These are phyloP conservation scores for Pandemis corylana DNA, from an alignment of 2,888 invertebrate species.

Conservation along the genomic window DNA sequence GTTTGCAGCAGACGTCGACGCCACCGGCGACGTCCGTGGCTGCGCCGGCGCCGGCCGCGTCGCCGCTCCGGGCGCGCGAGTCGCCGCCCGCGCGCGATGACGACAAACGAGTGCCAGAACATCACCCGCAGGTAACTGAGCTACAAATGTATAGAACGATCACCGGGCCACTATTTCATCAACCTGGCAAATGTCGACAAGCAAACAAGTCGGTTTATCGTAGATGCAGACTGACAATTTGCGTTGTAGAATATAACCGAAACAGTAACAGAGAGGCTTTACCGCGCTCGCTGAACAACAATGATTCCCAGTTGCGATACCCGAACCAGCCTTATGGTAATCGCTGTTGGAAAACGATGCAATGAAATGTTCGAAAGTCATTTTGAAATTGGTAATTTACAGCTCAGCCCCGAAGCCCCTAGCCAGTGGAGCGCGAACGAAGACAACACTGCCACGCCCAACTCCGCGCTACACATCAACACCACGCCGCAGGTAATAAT, in stretches of 20 bases:
- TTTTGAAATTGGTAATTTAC: slow-evolving; percentile 37
- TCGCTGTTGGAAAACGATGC: too few species aligned
- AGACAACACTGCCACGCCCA: slow-evolving; percentile 66
- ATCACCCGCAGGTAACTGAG: slow-evolving; percentile 59
- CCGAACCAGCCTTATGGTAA: too few species aligned
- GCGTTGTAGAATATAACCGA: too few species aligned
- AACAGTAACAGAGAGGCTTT: too few species aligned
- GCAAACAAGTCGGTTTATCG: too few species aligned
- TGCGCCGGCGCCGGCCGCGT: slow-evolving; percentile 45
- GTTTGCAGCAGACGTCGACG: slow-evolving; percentile 4
- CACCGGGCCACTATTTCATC: too few species aligned
- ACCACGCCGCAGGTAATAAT: slow-evolving; percentile 74
- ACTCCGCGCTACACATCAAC: slow-evolving; percentile 76
- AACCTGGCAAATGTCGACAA: too few species aligned
- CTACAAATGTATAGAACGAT: too few species aligned
- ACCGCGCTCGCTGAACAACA: too few species aligned
- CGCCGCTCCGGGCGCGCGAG: slow-evolving; percentile 55
- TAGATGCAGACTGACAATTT: too few species aligned
- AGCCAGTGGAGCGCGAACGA: slow-evolving; percentile 69
- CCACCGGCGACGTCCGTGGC: slow-evolving; percentile 14
- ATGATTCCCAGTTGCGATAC: too few species aligned
- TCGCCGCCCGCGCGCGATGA: slow-evolving; percentile 52
- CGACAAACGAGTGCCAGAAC: slow-evolving; percentile 51
- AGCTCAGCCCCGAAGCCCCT: slow-evolving; percentile 74
- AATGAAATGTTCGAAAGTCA: too few species aligned